Base-by-base conservation (phyloP, 2,113 vertebrate species). In the Sinosuthora webbiana region DNA sequence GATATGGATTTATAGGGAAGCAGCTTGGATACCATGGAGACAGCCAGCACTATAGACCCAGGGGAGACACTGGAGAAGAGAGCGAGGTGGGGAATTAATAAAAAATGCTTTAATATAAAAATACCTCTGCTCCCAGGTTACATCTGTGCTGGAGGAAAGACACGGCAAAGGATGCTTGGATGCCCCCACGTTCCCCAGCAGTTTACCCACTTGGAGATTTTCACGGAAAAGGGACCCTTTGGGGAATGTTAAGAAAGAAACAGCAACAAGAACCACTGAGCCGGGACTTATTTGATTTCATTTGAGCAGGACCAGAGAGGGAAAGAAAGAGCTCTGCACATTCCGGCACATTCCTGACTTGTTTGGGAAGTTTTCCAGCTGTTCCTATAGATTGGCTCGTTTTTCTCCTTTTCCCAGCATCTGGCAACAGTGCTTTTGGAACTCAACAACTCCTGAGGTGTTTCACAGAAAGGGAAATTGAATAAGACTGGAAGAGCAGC, bases 21-120 rank as follows among this genome's bases (percentile, higher is more conserved):
- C 31, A 41, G 90, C 80, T 86, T 15, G 28, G 95, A 70, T 75
- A 11, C 92, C 93, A 89, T 68, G 86, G 95, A 74, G 88, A 96
- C n/a, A 86, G 93, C 20, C 68, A 0, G 75, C 90, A 50, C 65
- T 25, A 3, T 3, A n/a, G 50, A 87, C 91, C 84, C 93, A 88
- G 69, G 94, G 88, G 94, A 96, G 78, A 90, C 78, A 44, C 35
- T 3, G 47, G 42, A 57, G 67, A 76, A 44, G 64, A 76, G 73
- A 78, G 33, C 3, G 22, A 91, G 35, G 73, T 75, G 9, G 39
- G 44, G 76, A 95, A 96, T 93, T 95, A 94, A 94, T 94, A 95
- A 93, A 20, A 88, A 83, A 77, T 55, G 65, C 49, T 88, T 93
- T 52, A 59, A 93, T 93, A 88, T 70, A 81, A 94, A 94, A 92